phyloP scores from a whole-genome alignment of 2,888 invertebrate species.

The Coelogynopora nodosa region DNA sequence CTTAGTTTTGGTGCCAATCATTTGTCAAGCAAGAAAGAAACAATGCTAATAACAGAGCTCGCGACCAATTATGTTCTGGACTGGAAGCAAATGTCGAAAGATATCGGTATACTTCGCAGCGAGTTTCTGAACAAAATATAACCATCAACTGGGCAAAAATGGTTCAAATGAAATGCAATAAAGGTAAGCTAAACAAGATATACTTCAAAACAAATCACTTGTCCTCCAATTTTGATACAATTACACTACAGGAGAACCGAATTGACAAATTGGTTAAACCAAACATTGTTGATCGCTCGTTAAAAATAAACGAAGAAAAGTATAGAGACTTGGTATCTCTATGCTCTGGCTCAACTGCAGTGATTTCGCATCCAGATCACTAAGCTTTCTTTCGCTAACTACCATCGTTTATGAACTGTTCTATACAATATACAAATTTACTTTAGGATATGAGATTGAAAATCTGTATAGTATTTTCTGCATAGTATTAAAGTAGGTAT shows the following conservation, averaged over 20 bases:
- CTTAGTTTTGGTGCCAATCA: background rate
- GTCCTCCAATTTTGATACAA: background rate
- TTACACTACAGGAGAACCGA: background rate
- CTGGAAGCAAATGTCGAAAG: background rate
- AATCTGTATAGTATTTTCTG: background rate
- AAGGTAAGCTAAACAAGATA: slow-evolving; percentile 1
- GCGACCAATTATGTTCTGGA: background rate
- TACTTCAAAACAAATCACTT: slow-evolving; percentile 9
- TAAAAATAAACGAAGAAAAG: background rate
- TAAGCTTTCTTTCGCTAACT: background rate
- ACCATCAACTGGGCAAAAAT: background rate
- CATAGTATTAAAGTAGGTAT: background rate
- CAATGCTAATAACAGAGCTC: background rate
- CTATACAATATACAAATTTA: background rate
- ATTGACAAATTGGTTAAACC: background rate
- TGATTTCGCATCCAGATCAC: background rate
- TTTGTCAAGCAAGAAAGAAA: background rate
- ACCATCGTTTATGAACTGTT: background rate
- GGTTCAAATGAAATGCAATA: background rate
- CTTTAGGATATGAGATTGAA: background rate
- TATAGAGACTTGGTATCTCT: background rate
- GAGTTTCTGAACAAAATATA: background rate
- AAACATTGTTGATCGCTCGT: background rate
- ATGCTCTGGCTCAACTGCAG: background rate
- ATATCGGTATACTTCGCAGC: background rate